Base-by-base conservation (phyloP, 2,113 vertebrate genomes). In the Reinhardtius hippoglossoides region DNA sequence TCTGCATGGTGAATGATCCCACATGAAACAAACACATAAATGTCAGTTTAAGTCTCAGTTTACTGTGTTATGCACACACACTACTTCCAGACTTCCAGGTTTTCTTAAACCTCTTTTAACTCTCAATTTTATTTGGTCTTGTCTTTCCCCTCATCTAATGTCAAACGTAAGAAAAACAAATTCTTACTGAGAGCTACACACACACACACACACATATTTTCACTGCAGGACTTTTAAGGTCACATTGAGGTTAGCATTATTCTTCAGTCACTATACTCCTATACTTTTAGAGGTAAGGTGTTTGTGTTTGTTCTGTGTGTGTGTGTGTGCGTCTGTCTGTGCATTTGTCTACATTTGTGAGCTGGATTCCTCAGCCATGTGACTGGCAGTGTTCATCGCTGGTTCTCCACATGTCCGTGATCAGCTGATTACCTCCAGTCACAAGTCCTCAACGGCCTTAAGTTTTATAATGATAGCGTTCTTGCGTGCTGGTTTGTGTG, bases 341-440 rank as follows among this genome's bases (percentile, higher is more conserved):
- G 3, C n/a, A 31, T 60, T 60, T 4, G 0, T 65, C 10, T 50
- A 21, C 42, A 14, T 81, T 21, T 65, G 20, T 71, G 62, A 37
- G 56, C 2, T 61, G 61, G 72, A 89, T 87, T 92, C 85, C 75
- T 81, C 54, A 63, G 59, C 80, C 91, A 90, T 93, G 88, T 92
- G 91, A 94, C 80, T 16, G 35, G 61, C 64, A 69, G 67, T 40
- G 67, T 76, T 85, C 82, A 82, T 85, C 73, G 63, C 42, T 82
- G 88, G 86, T 85, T 88, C 82, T 76, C 83, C 86, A 81, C 81
- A 85, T 87, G 78, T 87, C 85, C 87, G 66, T 24, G 74, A 82
- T 92, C 92, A 92, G 85, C 89, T 90, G 91, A 90, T 89, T 71
- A 23, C 66, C 68, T 78, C 42, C 61, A 44, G 80, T 83, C 83